These are phyloP conservation scores for Lordiphosa clarofinis DNA, from an alignment of 1,140 invertebrate species.

Conservation along the genomic window DNA sequence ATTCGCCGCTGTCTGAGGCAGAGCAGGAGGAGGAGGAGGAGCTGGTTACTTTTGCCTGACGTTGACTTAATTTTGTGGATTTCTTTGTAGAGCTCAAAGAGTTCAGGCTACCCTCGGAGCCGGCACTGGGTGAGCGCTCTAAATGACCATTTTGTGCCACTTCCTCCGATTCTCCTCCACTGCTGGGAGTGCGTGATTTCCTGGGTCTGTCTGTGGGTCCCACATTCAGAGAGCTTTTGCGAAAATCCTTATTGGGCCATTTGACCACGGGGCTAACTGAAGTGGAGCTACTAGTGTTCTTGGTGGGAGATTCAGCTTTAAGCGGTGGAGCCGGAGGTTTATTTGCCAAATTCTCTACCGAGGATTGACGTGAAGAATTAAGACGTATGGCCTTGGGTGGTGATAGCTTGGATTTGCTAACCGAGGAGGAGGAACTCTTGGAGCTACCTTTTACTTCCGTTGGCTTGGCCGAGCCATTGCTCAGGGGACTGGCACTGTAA, in stretches of 20 bases:
- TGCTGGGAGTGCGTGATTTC: constrained; percentile 70
- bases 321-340: constrained; percentile 82
- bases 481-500: constrained; percentile 58
- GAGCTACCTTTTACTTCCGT: constrained; percentile 11
- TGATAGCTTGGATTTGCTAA: constrained; percentile 66
- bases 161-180: constrained; percentile 69
- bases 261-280: constrained; percentile 75
- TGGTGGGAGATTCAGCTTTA: constrained; percentile 77
- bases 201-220: constrained; percentile 80
- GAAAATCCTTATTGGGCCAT: constrained; percentile 86
- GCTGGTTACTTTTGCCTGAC: constrained; percentile 36
- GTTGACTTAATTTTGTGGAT: constrained; percentile 25
- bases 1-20: constrained; percentile 62
- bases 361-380: constrained; percentile 61
- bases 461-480: constrained; percentile 23
- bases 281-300: no score
- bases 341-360: constrained; percentile 62
- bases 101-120: constrained; percentile 51
- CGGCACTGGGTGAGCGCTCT: constrained; percentile 77
- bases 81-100: constrained; percentile 34
- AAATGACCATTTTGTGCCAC: constrained; percentile 23
- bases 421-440: constrained; percentile 4
- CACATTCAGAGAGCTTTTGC: constrained; percentile 88
- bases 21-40: constrained; percentile 35
- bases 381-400: constrained; percentile 63